phyloP scores from a whole-genome alignment of 2,797 vertebrate genomes.

The Chelonia mydas region DNA sequence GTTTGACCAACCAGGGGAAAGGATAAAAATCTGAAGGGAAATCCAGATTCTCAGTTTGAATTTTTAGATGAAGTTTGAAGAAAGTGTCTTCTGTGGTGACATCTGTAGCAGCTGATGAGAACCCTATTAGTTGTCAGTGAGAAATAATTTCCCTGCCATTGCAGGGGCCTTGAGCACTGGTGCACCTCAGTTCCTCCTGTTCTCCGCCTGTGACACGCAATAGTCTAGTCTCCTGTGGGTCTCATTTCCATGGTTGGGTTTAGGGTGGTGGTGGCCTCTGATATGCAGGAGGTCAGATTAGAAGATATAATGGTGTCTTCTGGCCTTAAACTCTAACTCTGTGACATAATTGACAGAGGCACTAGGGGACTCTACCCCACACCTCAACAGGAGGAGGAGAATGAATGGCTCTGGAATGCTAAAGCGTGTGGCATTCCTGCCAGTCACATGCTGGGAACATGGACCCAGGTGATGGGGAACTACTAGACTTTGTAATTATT shows the following conservation, averaged over 20 bases:
- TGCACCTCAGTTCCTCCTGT: too few relatives aligned
- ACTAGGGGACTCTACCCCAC: neutral
- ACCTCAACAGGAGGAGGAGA: neutral
- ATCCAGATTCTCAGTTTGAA: neutral
- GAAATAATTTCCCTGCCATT: neutral
- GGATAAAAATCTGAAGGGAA: neutral
- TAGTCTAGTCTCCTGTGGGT: neutral
- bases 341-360: neutral
- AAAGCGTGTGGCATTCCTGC: neutral
- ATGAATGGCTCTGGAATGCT: neutral
- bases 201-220: neutral
- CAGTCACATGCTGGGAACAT: neutral
- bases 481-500: neutral
- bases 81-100: fast-evolving
- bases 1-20: neutral
- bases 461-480: neutral
- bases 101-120: neutral
- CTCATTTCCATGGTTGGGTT: neutral
- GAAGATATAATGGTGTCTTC: neutral
- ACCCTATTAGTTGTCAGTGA: neutral
- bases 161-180: neutral
- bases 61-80: neutral
- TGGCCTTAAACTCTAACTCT: neutral
- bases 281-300: neutral
- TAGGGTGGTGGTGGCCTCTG: neutral